Evolutionary conservation across 2,888 invertebrate genomes (phyloP).

Genomic region (Lymantria monacha): DNA sequence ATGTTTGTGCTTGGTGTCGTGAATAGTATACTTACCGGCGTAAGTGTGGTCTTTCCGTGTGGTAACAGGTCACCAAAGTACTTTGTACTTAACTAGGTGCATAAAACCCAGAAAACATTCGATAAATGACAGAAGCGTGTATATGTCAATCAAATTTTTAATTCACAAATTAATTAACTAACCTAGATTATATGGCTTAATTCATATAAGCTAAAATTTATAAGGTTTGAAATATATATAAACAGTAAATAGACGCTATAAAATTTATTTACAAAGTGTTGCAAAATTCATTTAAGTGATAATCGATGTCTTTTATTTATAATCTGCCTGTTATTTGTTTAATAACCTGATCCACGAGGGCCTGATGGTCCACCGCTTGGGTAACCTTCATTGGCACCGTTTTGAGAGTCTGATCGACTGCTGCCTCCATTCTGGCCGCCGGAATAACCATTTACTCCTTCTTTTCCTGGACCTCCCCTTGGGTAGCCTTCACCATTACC

Average conservation of each 20-base stretch:
- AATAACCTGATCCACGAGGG: conserved; percentile 70
- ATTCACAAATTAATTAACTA: too few species aligned
- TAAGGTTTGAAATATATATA: conserved; percentile 8
- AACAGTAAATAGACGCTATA: not conserved
- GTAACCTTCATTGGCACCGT: conserved; percentile 51
- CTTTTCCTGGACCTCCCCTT: conserved; percentile 9
- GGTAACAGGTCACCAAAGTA: too few species aligned
- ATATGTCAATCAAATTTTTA: too few species aligned
- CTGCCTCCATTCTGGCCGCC: conserved; percentile 35
- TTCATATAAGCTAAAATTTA: too few species aligned
- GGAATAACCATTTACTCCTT: conserved; percentile 27
- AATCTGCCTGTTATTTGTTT: conserved; percentile 13
- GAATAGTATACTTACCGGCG: too few species aligned
- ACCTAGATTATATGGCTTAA: too few species aligned
- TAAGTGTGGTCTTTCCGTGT: too few species aligned
- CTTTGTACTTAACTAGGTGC: too few species aligned
- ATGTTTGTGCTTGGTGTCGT: too few species aligned
- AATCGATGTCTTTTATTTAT: conserved; percentile 11
- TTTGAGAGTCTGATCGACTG: conserved; percentile 35
- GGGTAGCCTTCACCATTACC: not conserved
- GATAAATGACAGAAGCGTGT: too few species aligned
- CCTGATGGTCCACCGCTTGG: conserved; percentile 70
- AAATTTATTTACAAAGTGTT: not conserved
- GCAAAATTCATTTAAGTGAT: conserved; percentile 11
- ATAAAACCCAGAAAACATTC: too few species aligned